Evolutionary conservation across 2,888 invertebrate species (phyloP).

Genomic region (Monochamus alternatus): DNA sequence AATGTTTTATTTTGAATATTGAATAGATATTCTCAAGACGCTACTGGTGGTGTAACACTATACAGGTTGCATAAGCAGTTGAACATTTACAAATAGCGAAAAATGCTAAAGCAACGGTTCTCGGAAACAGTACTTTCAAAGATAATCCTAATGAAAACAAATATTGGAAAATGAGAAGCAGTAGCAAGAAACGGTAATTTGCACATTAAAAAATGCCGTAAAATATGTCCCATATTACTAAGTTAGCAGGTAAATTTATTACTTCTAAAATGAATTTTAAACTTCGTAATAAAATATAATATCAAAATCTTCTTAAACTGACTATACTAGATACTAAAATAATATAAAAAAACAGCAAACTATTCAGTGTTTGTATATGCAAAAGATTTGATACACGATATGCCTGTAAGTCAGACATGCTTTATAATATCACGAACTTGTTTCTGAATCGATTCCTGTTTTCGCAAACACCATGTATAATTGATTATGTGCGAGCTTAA

Average conservation of each 20-base stretch:
- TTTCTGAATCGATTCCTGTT: neutral
- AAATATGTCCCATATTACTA: neutral
- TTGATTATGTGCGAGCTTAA: conserved; percentile 10
- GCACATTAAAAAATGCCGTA: neutral
- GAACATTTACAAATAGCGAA: conserved; percentile 22
- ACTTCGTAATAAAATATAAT: no score
- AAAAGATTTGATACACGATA: no score
- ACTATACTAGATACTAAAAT: no score
- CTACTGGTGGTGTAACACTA: conserved; percentile 23
- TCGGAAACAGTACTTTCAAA: conserved; percentile 19
- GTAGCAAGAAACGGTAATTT: conserved; percentile 9
- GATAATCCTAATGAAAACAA: conserved; percentile 29
- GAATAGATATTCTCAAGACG: neutral
- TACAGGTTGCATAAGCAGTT: conserved; percentile 3
- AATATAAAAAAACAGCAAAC: no score
- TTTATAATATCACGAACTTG: no score
- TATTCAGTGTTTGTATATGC: no score
- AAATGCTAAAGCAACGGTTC: conserved; percentile 29
- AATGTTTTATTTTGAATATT: neutral
- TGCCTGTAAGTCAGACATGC: no score
- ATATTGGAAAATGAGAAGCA: conserved; percentile 17
- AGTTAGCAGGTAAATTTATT: neutral
- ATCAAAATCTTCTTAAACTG: no score
- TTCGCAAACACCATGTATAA: conserved; percentile 13
- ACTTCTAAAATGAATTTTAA: no score